These are phyloP conservation scores for Mythimna loreyi DNA, from an alignment of 2,888 invertebrate species.

Conservation along the genomic window DNA sequence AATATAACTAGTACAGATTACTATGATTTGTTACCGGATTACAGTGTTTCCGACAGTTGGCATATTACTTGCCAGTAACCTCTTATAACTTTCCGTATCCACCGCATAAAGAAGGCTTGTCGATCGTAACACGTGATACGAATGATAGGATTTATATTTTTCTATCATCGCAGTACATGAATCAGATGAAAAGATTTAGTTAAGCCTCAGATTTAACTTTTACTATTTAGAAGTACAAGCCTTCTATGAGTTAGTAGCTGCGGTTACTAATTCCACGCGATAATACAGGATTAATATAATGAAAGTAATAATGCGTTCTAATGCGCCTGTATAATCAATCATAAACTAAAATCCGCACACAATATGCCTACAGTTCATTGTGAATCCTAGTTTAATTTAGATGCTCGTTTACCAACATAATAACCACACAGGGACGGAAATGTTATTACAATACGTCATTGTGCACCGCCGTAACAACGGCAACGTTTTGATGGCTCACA, in stretches of 20 bases:
- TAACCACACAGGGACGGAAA: slow-evolving; percentile 58
- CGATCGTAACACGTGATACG: slow-evolving; percentile 23
- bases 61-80: slow-evolving; percentile 15
- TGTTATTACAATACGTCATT: slow-evolving; percentile 57
- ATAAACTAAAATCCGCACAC: slow-evolving; percentile 52
- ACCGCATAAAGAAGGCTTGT: slow-evolving; percentile 20
- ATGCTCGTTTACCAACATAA: slow-evolving; percentile 53
- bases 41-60: slow-evolving; percentile 22
- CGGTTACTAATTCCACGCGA: slow-evolving; percentile 8
- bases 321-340: slow-evolving; percentile 44
- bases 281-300: slow-evolving; percentile 10
- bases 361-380: slow-evolving; percentile 33
- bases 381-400: slow-evolving; percentile 63
- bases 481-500: slow-evolving; percentile 44
- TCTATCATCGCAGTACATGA: slow-evolving; percentile 2
- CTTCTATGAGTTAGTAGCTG: not conserved
- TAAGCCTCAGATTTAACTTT: not conserved
- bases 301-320: slow-evolving; percentile 23
- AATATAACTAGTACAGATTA: slow-evolving; percentile 40
- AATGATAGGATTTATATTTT: slow-evolving; percentile 31
- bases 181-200: not conserved
- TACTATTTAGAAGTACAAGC: not conserved
- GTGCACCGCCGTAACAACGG: slow-evolving; percentile 33
- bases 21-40: slow-evolving; percentile 39
- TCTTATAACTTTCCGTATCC: slow-evolving; percentile 32